Percentiles rank a stretch among this genome's conserved stretches.
These are phyloP conservation scores for Siniperca scherzeri DNA, from an alignment of 2,797 vertebrate species.

Conservation along the genomic window DNA sequence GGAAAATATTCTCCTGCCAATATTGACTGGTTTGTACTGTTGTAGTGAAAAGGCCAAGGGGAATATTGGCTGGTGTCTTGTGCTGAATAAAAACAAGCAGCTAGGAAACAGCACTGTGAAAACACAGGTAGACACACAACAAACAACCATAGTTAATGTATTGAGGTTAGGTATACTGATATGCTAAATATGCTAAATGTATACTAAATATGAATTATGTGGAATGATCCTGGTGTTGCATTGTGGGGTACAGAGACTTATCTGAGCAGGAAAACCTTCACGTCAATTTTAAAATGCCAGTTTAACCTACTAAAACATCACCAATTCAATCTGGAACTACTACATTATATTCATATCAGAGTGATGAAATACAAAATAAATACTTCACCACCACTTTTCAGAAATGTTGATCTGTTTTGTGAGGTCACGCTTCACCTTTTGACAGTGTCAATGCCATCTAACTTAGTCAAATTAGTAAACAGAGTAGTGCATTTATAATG, in stretches of 20 bases:
- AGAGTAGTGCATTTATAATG: neutral
- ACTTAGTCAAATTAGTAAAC: neutral
- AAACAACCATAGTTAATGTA: constrained; percentile 67
- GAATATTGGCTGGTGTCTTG: constrained; percentile 75
- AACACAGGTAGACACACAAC: constrained; percentile 65
- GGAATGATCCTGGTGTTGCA: constrained; percentile 50
- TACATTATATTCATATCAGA: constrained; percentile 15
- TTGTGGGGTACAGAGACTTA: constrained; percentile 31
- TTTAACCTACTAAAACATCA: constrained; percentile 37
- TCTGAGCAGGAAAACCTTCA: constrained; percentile 25
- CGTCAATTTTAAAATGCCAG: constrained; percentile 33
- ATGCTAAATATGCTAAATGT: constrained; percentile 44
- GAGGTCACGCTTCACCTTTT: constrained; percentile 7
- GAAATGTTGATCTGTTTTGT: constrained; percentile 9
- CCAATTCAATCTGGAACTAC: constrained; percentile 37
- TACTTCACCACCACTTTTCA: neutral
- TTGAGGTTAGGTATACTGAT: constrained; percentile 56
- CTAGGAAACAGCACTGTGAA: constrained; percentile 59
- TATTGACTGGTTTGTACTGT: constrained; percentile 79
- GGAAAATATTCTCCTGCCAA: constrained; percentile 79
- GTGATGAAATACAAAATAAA: constrained; percentile 27
- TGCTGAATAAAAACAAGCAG: constrained; percentile 74
- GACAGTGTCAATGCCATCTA: neutral
- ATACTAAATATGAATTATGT: constrained; percentile 65
- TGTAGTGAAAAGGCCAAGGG: constrained; percentile 76